Percentiles rank a stretch among this genome's conserved stretches.
Evolutionary conservation across 2,797 vertebrate species (phyloP).

Genomic region (Propithecus deckenii): DNA sequence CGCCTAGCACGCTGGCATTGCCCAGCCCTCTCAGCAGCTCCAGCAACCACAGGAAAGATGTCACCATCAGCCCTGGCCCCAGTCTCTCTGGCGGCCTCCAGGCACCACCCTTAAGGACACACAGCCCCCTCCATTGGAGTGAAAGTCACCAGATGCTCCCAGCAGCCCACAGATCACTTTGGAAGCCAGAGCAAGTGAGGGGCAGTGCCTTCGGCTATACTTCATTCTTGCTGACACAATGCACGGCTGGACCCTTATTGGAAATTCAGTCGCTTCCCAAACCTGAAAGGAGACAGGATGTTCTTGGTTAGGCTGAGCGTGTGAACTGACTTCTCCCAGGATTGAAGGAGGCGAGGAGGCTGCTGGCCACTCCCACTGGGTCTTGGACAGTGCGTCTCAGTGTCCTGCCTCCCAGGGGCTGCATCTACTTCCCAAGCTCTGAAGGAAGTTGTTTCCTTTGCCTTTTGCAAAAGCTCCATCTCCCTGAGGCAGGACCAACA

Average conservation of each 20-base stretch:
- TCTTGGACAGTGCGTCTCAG: neutral
- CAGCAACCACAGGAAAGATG: neutral
- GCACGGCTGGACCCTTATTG: neutral
- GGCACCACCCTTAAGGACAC: neutral
- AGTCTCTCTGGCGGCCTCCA: neutral
- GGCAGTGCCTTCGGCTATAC: neutral
- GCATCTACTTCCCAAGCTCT: neutral
- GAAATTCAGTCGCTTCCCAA: slow-evolving; percentile 78
- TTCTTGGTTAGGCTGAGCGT: slow-evolving; percentile 15
- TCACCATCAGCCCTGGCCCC: neutral
- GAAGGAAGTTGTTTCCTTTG: neutral
- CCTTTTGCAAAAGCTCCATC: neutral
- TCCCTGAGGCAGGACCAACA: neutral
- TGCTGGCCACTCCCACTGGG: rapidly evolving
- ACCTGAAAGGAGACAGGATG: slow-evolving; percentile 80
- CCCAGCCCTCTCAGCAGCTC: neutral
- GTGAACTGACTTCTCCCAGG: rapidly evolving
- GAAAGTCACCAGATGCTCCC: neutral
- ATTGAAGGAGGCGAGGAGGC: rapidly evolving
- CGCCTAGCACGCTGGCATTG: neutral
- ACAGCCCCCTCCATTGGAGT: neutral
- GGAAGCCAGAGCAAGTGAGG: slow-evolving; percentile 16
- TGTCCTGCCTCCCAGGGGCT: neutral
- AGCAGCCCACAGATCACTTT: neutral
- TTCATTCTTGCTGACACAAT: neutral